A percentile compares a stretch with the other conserved stretches of the same genome.
These are phyloP conservation scores for Drosophila barbarae DNA, from an alignment of 2,888 invertebrate species.

Conservation along the genomic window DNA sequence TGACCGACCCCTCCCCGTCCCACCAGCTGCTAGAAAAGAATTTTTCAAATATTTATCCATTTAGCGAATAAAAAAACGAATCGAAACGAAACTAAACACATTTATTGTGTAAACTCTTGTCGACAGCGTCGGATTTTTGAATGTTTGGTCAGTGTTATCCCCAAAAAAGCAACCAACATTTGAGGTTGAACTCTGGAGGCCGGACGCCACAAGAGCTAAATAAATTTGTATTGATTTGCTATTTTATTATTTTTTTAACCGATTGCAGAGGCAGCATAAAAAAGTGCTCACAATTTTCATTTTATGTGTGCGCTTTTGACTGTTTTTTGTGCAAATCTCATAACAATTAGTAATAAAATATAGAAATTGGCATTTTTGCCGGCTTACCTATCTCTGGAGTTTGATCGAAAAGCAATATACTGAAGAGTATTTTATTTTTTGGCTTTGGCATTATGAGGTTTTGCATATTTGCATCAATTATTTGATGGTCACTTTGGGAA, in stretches of 20 bases:
- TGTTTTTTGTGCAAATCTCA: conserved; percentile 25
- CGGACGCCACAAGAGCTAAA: conserved; percentile 35
- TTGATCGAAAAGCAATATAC: conserved; percentile 18
- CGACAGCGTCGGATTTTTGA: conserved; percentile 56
- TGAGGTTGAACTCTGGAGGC: conserved; percentile 2
- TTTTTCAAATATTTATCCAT: conserved; percentile 31
- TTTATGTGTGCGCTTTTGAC: conserved; percentile 25
- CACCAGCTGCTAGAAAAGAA: conserved; percentile 12
- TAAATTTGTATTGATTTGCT: conserved; percentile 68
- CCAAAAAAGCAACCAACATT: background rate
- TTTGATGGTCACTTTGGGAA: conserved; percentile 23
- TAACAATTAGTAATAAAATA: conserved; percentile 43
- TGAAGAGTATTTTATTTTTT: conserved; percentile 27
- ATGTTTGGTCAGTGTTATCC: conserved; percentile 42
- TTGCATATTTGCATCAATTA: conserved; percentile 32
- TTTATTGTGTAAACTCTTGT: conserved; percentile 64
- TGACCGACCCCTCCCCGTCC: conserved; percentile 1
- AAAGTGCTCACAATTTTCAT: conserved; percentile 41
- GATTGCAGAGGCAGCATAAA: conserved; percentile 18
- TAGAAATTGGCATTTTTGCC: conserved; percentile 15
- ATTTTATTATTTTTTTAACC: conserved; percentile 35
- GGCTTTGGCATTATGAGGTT: conserved; percentile 22
- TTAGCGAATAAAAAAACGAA: background rate
- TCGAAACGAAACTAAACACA: conserved; percentile 45
- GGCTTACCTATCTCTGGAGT: conserved; percentile 9